Conservation (phyloP, 2,888 invertebrate species). For the Callimorpha dominula region DNA sequence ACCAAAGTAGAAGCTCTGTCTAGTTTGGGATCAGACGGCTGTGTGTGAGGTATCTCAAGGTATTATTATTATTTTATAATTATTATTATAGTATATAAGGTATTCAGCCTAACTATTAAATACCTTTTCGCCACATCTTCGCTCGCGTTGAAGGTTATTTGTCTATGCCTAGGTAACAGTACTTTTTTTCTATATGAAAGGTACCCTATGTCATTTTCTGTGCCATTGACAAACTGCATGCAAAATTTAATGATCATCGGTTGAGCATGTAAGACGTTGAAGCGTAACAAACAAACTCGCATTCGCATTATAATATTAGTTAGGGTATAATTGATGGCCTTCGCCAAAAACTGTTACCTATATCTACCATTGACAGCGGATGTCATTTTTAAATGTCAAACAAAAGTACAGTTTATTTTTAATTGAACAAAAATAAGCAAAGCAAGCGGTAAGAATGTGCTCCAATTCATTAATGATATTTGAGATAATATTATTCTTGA, state of each 20-base stretch:
- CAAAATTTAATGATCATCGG: neutral
- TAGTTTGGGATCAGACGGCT: too few relatives aligned
- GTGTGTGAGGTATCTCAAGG: too few relatives aligned
- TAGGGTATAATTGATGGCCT: neutral
- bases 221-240: neutral
- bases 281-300: neutral
- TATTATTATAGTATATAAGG: too few relatives aligned
- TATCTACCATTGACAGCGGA: slow-evolving; percentile 11
- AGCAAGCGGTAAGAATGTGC: slow-evolving; percentile 10
- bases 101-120: too few relatives aligned
- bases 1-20: too few relatives aligned
- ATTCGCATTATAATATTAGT: neutral
- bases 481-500: slow-evolving; percentile 3
- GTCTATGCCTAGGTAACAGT: too few relatives aligned
- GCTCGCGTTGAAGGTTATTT: too few relatives aligned
- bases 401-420: slow-evolving; percentile 10
- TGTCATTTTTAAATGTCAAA: slow-evolving; percentile 18
- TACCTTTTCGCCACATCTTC: too few relatives aligned
- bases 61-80: too few relatives aligned
- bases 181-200: too few relatives aligned
- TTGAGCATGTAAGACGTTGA: neutral
- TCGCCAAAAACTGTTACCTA: neutral
- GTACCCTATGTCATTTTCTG: too few relatives aligned
- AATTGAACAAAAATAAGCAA: slow-evolving; percentile 10
- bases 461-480: slow-evolving; percentile 11